Evolutionary conservation across 2,113 vertebrate genomes (phyloP), one percentile per base, ranked within the genome.

Genomic region (Rhagologus leucostigma): DNA sequence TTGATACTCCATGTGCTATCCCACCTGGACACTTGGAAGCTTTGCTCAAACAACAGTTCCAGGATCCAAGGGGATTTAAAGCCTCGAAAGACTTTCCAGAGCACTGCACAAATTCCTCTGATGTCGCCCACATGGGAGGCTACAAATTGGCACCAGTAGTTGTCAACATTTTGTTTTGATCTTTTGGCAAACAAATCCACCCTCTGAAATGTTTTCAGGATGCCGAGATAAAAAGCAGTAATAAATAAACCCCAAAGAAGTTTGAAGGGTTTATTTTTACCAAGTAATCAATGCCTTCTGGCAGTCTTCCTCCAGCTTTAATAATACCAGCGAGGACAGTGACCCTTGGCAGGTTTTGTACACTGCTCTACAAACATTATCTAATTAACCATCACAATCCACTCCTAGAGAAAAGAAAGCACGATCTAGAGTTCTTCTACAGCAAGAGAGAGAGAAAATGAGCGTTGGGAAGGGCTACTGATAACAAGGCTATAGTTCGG

Each of bases 111-210:
- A 75, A 68, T 17, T 53, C 52, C 62, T 92, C 93, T 76, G 73
- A 87, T 73, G 46, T 59, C 60, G 1, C 94, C 86, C 90, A 93
- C 88, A 46, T 1, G 44, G 63, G 63, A 86, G 71, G 64, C 76
- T 88, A 93, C 71, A 93, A 90, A 89, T 49, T 95, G 80, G 92
- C 92, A 96, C 79, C 65, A 82, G 60, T 15, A 92, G 53, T 29
- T 68, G 86, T 95, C 92, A 96, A 80, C 64, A 89, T 82, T 92
- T 82, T 88, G 85, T 94, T 96, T 94, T 90, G 83, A 96, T 94
- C 76, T 94, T 76, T 29, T 23, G 8, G 92, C 88, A 96, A 96
- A 96, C 79, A 96, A 97, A 97, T 84, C 95, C 95, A 86, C 77
- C 89, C 95, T 78, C 92, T 84, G 90, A 92, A 95, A 93, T 68